Evolutionary conservation across 2,797 vertebrate genomes (phyloP).

Genomic region (Furcifer pardalis): DNA sequence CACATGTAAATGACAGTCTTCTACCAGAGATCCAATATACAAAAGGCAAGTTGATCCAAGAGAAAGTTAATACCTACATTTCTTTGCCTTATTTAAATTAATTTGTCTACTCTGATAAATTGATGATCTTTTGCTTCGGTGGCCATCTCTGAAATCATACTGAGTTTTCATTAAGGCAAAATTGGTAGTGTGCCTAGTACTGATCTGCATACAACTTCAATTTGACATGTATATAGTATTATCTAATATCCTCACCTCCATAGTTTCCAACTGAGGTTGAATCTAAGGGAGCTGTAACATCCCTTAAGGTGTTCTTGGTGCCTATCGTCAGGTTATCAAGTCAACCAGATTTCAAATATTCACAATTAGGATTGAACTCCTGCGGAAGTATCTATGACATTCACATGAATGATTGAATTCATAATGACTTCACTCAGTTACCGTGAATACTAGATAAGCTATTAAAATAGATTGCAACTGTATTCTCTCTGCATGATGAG

Average conservation of each 20-base stretch:
- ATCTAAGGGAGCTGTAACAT: not conserved
- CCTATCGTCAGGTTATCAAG: not conserved
- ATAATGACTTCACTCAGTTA: slow-evolving; percentile 36
- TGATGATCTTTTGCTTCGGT: not conserved
- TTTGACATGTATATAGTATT: not conserved
- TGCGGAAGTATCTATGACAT: slow-evolving; percentile 43
- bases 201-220: not conserved
- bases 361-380: not conserved
- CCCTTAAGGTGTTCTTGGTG: slow-evolving; percentile 4
- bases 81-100: not conserved
- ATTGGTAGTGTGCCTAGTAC: not conserved
- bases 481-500: slow-evolving; percentile 43
- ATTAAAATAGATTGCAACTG: slow-evolving; percentile 38
- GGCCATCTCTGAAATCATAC: not conserved
- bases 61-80: not conserved
- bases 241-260: not conserved
- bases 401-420: slow-evolving; percentile 41
- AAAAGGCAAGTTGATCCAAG: not conserved
- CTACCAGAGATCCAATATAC: too few relatives aligned
- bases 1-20: too few relatives aligned
- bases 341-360: not conserved
- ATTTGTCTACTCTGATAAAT: not conserved
- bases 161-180: not conserved
- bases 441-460: slow-evolving; percentile 47
- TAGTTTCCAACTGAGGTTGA: not conserved